These are phyloP conservation scores for Oppia nitens DNA, from an alignment of 1,140 invertebrate genomes.

Conservation along the genomic window DNA sequence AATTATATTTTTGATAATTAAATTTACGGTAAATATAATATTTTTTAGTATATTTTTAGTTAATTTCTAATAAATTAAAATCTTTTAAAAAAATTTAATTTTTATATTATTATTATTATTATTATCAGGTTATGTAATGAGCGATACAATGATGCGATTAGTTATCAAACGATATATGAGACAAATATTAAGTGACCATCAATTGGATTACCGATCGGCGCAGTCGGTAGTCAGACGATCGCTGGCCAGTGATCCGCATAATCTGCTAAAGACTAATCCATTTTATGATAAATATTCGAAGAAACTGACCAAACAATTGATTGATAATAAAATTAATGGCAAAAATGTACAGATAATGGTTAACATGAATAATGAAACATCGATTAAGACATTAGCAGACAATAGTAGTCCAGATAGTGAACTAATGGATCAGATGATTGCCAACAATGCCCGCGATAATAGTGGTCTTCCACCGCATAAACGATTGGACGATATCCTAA, in stretches of 20 bases:
- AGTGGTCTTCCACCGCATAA: background rate
- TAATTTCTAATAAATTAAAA: no score
- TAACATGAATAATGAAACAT: background rate
- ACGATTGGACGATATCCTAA: conserved; percentile 12
- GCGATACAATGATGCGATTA: no score
- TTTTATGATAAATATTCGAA: conserved; percentile 17
- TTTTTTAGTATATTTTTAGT: no score
- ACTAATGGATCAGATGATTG: background rate
- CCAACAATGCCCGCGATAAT: background rate
- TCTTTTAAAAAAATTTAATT: no score
- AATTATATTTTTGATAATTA: no score
- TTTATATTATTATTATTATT: no score
- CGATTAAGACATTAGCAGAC: background rate
- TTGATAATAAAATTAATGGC: background rate
- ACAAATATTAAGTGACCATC: no score
- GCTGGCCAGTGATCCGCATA: background rate
- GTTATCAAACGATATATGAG: no score
- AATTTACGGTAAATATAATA: no score
- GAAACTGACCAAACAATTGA: no score
- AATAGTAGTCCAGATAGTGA: background rate
- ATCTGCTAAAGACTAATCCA: conserved; percentile 16
- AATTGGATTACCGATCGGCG: no score
- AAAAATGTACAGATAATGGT: background rate
- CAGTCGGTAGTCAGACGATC: background rate
- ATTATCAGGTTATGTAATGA: no score